A percentile compares a stretch with the other conserved stretches of the same genome.
Conservation (phyloP, 2,888 invertebrate species). For the Drosophila algonquin region DNA sequence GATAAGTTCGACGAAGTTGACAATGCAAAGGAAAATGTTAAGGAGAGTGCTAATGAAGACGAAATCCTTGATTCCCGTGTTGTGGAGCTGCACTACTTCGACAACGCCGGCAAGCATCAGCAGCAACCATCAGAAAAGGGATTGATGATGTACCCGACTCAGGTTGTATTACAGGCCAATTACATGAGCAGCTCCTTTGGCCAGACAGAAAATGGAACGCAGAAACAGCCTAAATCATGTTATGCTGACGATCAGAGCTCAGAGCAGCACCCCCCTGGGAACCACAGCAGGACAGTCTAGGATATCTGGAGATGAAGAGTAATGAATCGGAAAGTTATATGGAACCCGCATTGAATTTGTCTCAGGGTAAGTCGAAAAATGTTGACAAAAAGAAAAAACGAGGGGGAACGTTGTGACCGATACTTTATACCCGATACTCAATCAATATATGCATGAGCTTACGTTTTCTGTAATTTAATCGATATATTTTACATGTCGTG, state of each 20-base stretch:
- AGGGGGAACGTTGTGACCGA: no score
- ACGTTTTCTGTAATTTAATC: no score
- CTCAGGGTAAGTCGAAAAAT: constrained; percentile 9
- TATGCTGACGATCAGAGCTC: constrained; percentile 38
- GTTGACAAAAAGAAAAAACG: no score
- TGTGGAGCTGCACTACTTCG: not conserved
- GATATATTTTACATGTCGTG: no score
- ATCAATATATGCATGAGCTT: no score
- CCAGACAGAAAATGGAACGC: constrained; percentile 6
- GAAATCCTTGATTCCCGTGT: not conserved
- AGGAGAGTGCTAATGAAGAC: constrained; percentile 17
- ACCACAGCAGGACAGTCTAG: constrained; percentile 5
- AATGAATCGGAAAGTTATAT: not conserved
- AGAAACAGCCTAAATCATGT: constrained; percentile 5
- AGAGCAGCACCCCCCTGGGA: constrained; percentile 31
- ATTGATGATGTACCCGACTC: constrained; percentile 14
- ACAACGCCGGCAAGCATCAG: not conserved
- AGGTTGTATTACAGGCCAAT: not conserved
- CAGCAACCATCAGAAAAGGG: not conserved
- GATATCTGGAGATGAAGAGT: constrained; percentile 8
- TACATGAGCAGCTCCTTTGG: no score
- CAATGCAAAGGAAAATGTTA: not conserved
- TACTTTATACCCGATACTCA: no score
- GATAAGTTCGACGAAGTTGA: not conserved
- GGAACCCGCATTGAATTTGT: not conserved